phyloP scores from a whole-genome alignment of 2,888 invertebrate genomes.

The Ecdyonurus torrentis region DNA sequence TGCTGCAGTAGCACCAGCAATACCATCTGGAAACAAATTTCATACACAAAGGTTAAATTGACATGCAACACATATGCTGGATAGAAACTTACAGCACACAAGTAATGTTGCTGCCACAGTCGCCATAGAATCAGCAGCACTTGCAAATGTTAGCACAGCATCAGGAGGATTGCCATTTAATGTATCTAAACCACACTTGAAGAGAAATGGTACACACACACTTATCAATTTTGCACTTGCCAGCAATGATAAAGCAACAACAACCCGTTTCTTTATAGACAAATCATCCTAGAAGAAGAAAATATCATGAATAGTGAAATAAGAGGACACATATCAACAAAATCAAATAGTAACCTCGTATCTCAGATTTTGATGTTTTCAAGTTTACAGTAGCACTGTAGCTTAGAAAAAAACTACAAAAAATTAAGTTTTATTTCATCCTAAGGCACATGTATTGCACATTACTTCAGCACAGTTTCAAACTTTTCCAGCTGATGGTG shows the following conservation, averaged over 20 bases:
- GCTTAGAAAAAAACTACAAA: too few species aligned
- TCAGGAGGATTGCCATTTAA: constrained; percentile 46
- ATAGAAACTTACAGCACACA: constrained; percentile 59
- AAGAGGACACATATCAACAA: too few species aligned
- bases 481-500: too few species aligned
- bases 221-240: constrained; percentile 75
- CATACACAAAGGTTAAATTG: too few species aligned
- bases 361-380: too few species aligned
- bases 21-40: constrained; percentile 51
- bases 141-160: constrained; percentile 47
- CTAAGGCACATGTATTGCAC: too few species aligned
- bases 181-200: constrained; percentile 83
- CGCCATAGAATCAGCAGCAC: constrained; percentile 62
- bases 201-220: constrained; percentile 86
- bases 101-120: constrained; percentile 65
- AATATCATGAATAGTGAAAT: too few species aligned
- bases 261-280: constrained; percentile 58
- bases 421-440: too few species aligned
- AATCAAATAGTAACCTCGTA: too few species aligned
- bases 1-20: constrained; percentile 77
- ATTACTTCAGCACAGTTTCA: too few species aligned
- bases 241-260: constrained; percentile 61
- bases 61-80: neutral
- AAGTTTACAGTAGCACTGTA: too few species aligned
- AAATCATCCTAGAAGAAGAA: constrained; percentile 44